Evolutionary conservation across 2,888 invertebrate species (phyloP), one percentile per base, ranked within the genome.

Genomic region (Synanthedon andrenaeformis): DNA sequence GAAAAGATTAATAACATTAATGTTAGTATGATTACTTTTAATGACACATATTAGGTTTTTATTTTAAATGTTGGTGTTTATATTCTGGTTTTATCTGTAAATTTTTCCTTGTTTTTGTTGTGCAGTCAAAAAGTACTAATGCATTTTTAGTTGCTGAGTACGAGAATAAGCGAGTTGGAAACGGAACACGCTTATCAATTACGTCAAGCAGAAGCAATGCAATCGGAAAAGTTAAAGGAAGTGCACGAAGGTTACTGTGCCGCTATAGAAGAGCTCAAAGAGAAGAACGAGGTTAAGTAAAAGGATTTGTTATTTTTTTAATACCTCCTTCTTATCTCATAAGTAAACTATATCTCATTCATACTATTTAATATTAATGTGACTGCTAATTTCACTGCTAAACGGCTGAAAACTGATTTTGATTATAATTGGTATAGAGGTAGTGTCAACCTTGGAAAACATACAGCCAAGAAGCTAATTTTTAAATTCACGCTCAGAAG

Each of bases 171-270:
- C 60, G 96, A 98, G 74, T 84, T 96, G 62, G 93, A 95, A 70
- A 93, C 94, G 12, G 97, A 97, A 73, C 95, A 95, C 68, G 91
- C 93, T 0, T 97, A 96, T 71, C 95, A 96, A 73, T 88, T 95
- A 63, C 89, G 94, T 28, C 93, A 96, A 79, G 92, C 91, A 45
- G 92, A 96, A 68, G 92, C 94, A 52, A 86, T 92, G 13, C 93
- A 96, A 70, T 92, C 93, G 8, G 93, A 95, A 59, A 94, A 93
- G 70, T 81, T 96, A 60, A 92, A 92, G 59, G 94, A 95, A 61
- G 90, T 96, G 1, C 96, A 96, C 64, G 91, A 92, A 58, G 93
- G 92, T 42, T 97, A 96, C 69, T 92, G 92, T 57, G 91, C 92
- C 55, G 94, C 94, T 14, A 93, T 97, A 61, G 93, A 94, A 65